Evolutionary conservation across 2,797 vertebrate genomes (phyloP), one percentile per base, ranked within the genome.

Genomic region (Brachyalestes nurse): DNA sequence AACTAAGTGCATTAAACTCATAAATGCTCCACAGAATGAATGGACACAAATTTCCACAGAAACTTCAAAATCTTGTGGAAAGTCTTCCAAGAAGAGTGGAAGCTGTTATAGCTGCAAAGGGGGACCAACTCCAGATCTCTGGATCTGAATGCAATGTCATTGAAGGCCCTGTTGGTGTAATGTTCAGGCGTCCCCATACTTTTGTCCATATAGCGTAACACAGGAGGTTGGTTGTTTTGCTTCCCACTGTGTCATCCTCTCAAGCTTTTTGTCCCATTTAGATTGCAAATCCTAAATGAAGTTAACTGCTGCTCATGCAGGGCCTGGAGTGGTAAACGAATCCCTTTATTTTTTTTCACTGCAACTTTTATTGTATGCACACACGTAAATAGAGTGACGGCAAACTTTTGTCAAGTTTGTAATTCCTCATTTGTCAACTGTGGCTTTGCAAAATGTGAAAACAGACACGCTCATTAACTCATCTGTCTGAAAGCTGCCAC

Each of bases 391-490:
- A 51, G 53, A 47, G 51, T 38, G 23, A 66, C 9, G 17, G 12
- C 55, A 47, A 73, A 49, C 45, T 34, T n/a, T 28, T 6, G 49
- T 80, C 38, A 47, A 55, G 25, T 76, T 64, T 79, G 51, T 21
- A 58, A 62, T 75, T 78, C 45, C 60, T 45, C 53, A n/a, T 80
- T 79, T 69, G 73, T 82, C 78, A 75, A 58, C 17, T 6, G 8
- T 7, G 12, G 2, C 71, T 66, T 19, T 12, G 53, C 34, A 9
- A 62, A 72, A 72, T 17, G 13, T 34, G 17, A 42, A 23, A 74
- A 79, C 58, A 65, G 49, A 66, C 77, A 57, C 58, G 6, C 70
- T 79, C 40, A 79, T 82, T 72, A 71, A 70, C 73, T 75, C 58
- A 60, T 72, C 38, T 53, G 47, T 60, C 61, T 76, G 58, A 66